Conservation (phyloP, 1,140 invertebrate species). For the Meloidogyne hapla region DNA sequence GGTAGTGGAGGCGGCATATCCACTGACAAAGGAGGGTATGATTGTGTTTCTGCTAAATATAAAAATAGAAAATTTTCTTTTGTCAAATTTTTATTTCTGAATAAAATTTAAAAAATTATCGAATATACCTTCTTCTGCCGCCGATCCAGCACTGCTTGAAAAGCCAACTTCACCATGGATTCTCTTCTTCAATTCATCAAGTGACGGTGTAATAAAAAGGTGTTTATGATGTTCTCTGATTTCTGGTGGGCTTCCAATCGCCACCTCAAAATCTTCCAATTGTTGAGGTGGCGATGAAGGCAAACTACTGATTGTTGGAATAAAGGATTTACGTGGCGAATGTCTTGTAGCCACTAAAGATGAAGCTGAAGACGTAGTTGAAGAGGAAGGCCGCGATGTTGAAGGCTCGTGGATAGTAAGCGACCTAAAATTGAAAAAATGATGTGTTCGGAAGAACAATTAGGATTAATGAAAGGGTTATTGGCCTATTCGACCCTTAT, state of each 20-base stretch:
- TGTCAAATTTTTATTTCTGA: too few species aligned
- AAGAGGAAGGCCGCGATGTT: neutral
- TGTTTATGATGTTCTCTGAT: neutral
- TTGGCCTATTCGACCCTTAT: neutral
- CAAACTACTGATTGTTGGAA: neutral
- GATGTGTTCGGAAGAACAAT: neutral
- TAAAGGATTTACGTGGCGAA: constrained; percentile 10
- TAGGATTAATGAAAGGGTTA: neutral
- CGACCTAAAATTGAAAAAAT: neutral
- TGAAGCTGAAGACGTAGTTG: neutral
- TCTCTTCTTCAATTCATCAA: neutral
- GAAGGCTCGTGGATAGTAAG: neutral
- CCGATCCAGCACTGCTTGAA: neutral
- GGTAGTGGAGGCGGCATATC: neutral
- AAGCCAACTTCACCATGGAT: neutral
- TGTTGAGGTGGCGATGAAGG: constrained; percentile 8
- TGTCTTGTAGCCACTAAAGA: neutral
- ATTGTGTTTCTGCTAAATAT: neutral
- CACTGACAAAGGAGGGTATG: neutral
- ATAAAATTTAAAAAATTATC: neutral
- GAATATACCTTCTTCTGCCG: neutral
- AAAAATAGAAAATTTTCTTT: too few species aligned
- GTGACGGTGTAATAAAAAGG: neutral
- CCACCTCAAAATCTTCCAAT: neutral
- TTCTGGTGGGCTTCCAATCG: too few species aligned